Evolutionary conservation across 2,797 vertebrate genomes (phyloP), one percentile per base, ranked within the genome.

Genomic region (Aselliscus stoliczkanus): DNA sequence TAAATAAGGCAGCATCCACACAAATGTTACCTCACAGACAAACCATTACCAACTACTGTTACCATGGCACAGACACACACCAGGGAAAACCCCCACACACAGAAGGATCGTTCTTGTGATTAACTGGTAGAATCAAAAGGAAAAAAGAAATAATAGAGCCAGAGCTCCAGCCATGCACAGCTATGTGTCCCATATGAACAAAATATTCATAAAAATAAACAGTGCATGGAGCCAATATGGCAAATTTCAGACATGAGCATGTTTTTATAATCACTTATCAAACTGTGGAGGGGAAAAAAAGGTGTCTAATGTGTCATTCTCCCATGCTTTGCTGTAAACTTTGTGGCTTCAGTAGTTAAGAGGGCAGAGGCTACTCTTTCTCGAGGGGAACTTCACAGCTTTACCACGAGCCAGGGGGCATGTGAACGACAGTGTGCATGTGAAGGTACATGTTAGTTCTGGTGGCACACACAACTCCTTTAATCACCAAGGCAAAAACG

Each of bases 11-110:
- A 52, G 69, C 77, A 44, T 29, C 95, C 69, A 56, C 1, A 18
- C 92, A 80, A 65, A n/a, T 56, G 62, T 79, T 82, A 65, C 14
- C 58, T 56, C 67, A 72, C 50, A 47, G 54, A 69, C 18, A 23
- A 34, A 65, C 39, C 31, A 73, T 85, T 67, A 85, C 44, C 21
- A 8, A 42, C 93, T 84, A 5, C 65, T 65, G 84, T 97, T 96
- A 96, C 95, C 94, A 96, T 91, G 96, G 96, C 86, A 93, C 92
- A 97, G 92, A 97, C 82, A 96, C 85, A 97, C 88, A 29, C 90
- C 52, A 62, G 88, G 92, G 97, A 96, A 97, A 97, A 97, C 44
- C n/a, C 83, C 25, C n/a, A 42, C 77, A 58, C 31, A 27, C 25
- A 75, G 54, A 94, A 88, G 89, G 89, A 31, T 60, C 50, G 12